These are phyloP conservation scores for Synergus laeviventris DNA, from an alignment of 2,888 invertebrate species.

Conservation along the genomic window DNA sequence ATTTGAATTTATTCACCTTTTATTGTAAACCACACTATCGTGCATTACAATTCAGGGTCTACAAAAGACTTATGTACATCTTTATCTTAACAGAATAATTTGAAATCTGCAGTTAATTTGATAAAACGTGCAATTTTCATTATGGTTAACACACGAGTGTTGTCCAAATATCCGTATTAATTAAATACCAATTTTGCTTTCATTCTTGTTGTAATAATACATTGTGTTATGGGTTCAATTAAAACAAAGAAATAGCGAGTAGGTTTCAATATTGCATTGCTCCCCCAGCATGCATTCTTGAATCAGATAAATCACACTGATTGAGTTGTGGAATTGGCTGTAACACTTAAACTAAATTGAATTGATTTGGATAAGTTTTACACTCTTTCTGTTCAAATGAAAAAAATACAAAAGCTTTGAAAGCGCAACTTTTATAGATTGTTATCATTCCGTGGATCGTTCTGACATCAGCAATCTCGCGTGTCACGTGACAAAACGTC, in stretches of 20 bases:
- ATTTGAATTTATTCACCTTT: slow-evolving; percentile 16
- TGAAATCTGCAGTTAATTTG: background rate
- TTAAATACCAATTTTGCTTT: no score
- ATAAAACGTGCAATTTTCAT: background rate
- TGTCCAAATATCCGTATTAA: no score
- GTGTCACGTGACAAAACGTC: slow-evolving; percentile 23
- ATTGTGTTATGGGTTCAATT: background rate
- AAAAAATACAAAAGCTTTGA: background rate
- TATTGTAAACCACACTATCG: background rate
- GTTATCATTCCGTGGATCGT: slow-evolving; percentile 24
- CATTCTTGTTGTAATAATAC: background rate
- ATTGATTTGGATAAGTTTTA: background rate
- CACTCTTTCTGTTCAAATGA: background rate
- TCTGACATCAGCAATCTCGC: slow-evolving; percentile 17
- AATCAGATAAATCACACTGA: background rate
- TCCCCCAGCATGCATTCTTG: background rate
- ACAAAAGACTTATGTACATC: background rate
- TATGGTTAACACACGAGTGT: no score
- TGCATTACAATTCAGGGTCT: background rate
- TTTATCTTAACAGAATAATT: background rate
- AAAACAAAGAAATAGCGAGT: background rate
- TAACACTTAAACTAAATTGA: background rate
- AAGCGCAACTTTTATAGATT: slow-evolving; percentile 15
- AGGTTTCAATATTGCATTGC: background rate
- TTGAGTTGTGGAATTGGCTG: background rate